Evolutionary conservation across 2,113 vertebrate species (phyloP).

Genomic region (Neolamprologus caudopunctatus): DNA sequence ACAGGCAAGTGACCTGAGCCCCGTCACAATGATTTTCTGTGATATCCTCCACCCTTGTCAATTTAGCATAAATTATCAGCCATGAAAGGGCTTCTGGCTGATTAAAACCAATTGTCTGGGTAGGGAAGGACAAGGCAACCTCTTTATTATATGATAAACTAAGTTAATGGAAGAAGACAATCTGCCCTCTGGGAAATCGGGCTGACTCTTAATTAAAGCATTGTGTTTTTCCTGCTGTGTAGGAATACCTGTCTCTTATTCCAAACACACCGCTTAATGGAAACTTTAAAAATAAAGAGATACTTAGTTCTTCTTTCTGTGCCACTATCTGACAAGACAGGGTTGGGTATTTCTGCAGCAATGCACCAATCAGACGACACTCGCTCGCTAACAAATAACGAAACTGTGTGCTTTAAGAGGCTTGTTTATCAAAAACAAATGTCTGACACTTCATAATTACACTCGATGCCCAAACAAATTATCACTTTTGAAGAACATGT

Average conservation of each 20-base stretch:
- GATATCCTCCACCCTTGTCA: constrained; percentile 71
- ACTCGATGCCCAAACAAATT: constrained; percentile 8
- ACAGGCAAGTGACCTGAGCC: constrained; percentile 60
- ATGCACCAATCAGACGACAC: neutral
- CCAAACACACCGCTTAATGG: neutral
- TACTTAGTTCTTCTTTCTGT: neutral
- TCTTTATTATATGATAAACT: constrained; percentile 74
- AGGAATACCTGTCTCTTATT: constrained; percentile 9
- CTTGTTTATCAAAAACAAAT: constrained; percentile 42
- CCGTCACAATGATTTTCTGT: constrained; percentile 69
- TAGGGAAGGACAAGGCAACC: constrained; percentile 74
- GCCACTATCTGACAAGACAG: neutral
- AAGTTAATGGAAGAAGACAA: constrained; percentile 72
- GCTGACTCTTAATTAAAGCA: constrained; percentile 69
- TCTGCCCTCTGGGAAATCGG: constrained; percentile 66
- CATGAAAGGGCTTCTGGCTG: constrained; percentile 69
- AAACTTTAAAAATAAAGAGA: constrained; percentile 21
- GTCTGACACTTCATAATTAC: constrained; percentile 32
- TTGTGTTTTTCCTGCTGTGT: constrained; percentile 49
- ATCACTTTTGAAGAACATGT: constrained; percentile 34
- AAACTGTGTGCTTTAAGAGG: constrained; percentile 17
- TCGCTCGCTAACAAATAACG: neutral
- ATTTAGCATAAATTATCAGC: constrained; percentile 74
- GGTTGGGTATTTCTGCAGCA: neutral
- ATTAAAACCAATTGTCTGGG: constrained; percentile 78